Evolutionary conservation across 1,140 invertebrate species (phyloP), one percentile per base, ranked within the genome.

Genomic region (Phenacoccus solenopsis): DNA sequence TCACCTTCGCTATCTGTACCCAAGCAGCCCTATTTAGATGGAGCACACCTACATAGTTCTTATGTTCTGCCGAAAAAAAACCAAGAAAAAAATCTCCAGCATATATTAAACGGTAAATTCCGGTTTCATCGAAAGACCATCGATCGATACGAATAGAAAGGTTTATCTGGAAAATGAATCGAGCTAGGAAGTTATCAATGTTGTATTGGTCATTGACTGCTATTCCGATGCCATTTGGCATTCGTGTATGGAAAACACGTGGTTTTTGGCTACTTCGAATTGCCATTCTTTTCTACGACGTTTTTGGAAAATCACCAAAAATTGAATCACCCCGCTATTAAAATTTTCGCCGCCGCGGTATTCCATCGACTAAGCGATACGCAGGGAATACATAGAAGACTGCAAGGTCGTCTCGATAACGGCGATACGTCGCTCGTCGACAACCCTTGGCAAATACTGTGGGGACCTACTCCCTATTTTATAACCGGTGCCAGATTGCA

Each of bases 401-500:
- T 10, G 16, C 38, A 49, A 49, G 38, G 38, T 49, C 38, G 38
- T 49, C 38, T 49, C 38, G 38, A 49, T 49, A 5, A n/a, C 38
- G 38, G n/a, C n/a, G n/a, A n/a, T n/a, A n/a, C n/a, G n/a, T n/a
- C n/a, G n/a, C n/a, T n/a, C 16, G 16, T 49, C 22, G 25, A 22
- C 59, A 64, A 64, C 59, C 59, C 59, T 64, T 64, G 59, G 59
- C 59, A 64, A 27, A 64, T 27, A 27, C 21, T 64, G 25, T 24
- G 59, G 59, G 59, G 59, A 64, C 25, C 59, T 64, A 27, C 59
- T 64, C 59, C 59, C 59, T 27, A 9, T 64, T 24, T 64, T 25
- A 16, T 64, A 64, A 64, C 59, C 59, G 59, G 59, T 64, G 59
- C 59, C 59, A 64, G 59, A 64, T 64, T 64, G 59, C 59, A 64